These are phyloP conservation scores for Chloropsis cyanopogon DNA, from an alignment of 2,113 vertebrate genomes.

Conservation along the genomic window DNA sequence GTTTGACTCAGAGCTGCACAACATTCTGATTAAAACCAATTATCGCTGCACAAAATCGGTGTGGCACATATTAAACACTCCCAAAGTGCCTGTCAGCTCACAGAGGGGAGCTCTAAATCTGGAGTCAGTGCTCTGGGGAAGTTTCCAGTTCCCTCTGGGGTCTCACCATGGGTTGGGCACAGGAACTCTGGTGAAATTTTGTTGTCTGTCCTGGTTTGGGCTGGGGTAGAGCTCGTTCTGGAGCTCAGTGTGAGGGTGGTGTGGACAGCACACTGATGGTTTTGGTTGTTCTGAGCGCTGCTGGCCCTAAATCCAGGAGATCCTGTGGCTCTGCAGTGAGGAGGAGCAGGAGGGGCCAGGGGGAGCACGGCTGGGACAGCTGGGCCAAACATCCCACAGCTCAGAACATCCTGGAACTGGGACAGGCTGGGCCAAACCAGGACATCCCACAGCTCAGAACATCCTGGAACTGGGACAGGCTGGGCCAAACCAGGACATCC, in stretches of 20 bases:
- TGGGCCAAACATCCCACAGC: neutral
- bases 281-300: neutral
- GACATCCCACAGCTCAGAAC: neutral
- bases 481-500: too few species aligned
- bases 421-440: neutral
- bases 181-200: fast-evolving
- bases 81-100: neutral
- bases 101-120: neutral
- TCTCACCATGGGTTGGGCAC: fast-evolving
- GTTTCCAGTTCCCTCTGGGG: neutral
- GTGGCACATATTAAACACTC: neutral
- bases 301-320: neutral
- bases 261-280: fast-evolving
- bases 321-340: neutral
- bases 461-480: neutral
- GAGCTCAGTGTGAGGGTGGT: fast-evolving
- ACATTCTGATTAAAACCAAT: conserved; percentile 63
- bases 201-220: neutral
- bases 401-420: neutral
- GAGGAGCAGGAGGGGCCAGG: neutral
- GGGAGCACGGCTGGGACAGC: neutral
- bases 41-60: neutral
- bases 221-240: neutral
- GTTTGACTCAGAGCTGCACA: conserved; percentile 48
- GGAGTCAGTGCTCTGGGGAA: fast-evolving